A percentile compares a stretch with the other conserved stretches of the same genome.
These are phyloP conservation scores for Ochotona curzoniae DNA, from an alignment of 2,113 vertebrate species.

Conservation along the genomic window DNA sequence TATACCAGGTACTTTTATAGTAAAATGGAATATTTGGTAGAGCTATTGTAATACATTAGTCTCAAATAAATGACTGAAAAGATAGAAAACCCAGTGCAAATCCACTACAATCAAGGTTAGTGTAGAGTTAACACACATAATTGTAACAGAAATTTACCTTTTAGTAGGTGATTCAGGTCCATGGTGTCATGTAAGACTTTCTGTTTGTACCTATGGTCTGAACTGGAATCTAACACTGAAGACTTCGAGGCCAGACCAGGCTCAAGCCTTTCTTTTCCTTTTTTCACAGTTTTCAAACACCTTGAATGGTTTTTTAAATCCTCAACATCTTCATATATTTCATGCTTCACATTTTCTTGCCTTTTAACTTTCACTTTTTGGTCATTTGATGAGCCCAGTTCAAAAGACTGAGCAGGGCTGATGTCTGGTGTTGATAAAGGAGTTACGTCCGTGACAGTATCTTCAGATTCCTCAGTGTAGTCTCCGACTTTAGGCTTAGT, in stretches of 20 bases:
- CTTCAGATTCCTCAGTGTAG: slow-evolving; percentile 88
- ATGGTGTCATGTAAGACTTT: slow-evolving; percentile 88
- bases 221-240: slow-evolving; percentile 80
- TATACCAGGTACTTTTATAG: background rate
- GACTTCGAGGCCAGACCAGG: slow-evolving; percentile 49
- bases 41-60: slow-evolving; percentile 16
- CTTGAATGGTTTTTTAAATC: slow-evolving; percentile 67
- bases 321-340: slow-evolving; percentile 82
- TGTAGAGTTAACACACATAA: background rate
- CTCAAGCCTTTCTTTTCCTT: slow-evolving; percentile 64
- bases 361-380: slow-evolving; percentile 86
- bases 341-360: slow-evolving; percentile 86
- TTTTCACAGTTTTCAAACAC: slow-evolving; percentile 42
- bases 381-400: slow-evolving; percentile 85
- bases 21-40: background rate
- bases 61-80: background rate
- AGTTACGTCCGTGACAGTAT: slow-evolving; percentile 93
- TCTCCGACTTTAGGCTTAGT: slow-evolving; percentile 66
- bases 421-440: slow-evolving; percentile 92
- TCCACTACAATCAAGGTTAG: slow-evolving; percentile 17
- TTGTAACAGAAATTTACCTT: slow-evolving; percentile 85
- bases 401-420: slow-evolving; percentile 90
- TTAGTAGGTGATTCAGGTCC: slow-evolving; percentile 90
- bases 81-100: slow-evolving; percentile 47
- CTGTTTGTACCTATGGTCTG: slow-evolving; percentile 81